Conservation (phyloP, 2,797 vertebrate species). For the Chiropotes sagulatus region DNA sequence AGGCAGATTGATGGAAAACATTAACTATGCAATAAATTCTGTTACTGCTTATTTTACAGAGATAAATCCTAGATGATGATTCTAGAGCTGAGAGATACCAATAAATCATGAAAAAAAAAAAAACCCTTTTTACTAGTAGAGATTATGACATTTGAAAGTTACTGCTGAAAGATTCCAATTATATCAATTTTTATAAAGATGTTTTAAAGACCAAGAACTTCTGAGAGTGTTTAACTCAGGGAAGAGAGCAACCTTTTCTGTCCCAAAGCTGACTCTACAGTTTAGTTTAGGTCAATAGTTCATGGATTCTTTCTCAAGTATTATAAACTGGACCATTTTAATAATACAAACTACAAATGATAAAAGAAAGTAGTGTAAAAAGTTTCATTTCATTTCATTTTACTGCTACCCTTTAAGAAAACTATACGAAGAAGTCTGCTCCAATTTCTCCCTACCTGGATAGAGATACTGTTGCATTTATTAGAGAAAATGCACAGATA, state of each 20-base stretch:
- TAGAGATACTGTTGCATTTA: background rate
- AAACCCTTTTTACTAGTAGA: background rate
- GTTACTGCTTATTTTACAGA: background rate
- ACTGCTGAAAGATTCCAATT: background rate
- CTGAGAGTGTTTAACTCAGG: background rate
- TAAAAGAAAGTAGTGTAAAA: background rate
- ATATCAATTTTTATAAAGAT: constrained; percentile 7
- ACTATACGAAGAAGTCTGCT: background rate
- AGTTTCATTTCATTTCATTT: background rate
- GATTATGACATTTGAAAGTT: background rate
- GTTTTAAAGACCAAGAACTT: background rate
- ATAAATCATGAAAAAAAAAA: constrained; percentile 22
- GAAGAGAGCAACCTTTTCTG: background rate
- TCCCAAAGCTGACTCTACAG: background rate
- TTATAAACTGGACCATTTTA: background rate
- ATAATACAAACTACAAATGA: background rate
- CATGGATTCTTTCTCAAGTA: background rate
- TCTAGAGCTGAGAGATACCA: background rate
- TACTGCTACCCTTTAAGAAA: background rate
- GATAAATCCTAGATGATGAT: background rate
- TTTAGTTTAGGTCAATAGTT: background rate
- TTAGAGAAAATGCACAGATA: background rate
- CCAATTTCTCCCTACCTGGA: background rate
- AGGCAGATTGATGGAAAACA: constrained; percentile 37
- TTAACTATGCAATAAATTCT: constrained; percentile 32